These are phyloP conservation scores for Phyllotreta striolata DNA, from an alignment of 2,888 invertebrate species.

Conservation along the genomic window DNA sequence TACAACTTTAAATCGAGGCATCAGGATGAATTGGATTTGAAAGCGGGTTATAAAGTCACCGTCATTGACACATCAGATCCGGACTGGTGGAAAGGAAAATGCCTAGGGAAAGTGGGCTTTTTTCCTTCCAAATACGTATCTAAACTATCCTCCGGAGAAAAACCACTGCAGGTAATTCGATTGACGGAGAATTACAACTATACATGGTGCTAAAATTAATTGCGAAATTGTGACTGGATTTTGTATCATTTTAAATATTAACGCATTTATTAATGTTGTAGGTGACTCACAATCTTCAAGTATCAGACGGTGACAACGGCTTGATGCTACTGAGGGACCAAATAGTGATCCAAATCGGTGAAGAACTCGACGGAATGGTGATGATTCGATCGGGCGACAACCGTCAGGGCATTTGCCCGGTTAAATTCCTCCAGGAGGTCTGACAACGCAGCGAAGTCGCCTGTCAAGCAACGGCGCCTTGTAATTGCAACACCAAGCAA, in stretches of 20 bases:
- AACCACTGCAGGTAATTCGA: slow-evolving; percentile 88
- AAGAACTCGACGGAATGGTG: slow-evolving; percentile 92
- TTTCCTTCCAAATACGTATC: slow-evolving; percentile 96
- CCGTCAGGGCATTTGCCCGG: slow-evolving; percentile 92
- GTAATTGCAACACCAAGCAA: slow-evolving; percentile 42
- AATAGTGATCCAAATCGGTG: slow-evolving; percentile 92
- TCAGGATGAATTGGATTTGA: slow-evolving; percentile 91
- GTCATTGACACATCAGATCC: slow-evolving; percentile 94
- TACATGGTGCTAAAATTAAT: neutral
- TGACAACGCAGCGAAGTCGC: slow-evolving; percentile 70
- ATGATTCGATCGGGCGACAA: slow-evolving; percentile 93
- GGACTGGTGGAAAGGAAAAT: slow-evolving; percentile 98
- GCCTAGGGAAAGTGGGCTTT: slow-evolving; percentile 88
- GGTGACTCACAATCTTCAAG: slow-evolving; percentile 81
- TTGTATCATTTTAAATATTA: neutral
- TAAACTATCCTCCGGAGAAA: slow-evolving; percentile 87
- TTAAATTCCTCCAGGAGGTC: slow-evolving; percentile 94
- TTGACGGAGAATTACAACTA: neutral
- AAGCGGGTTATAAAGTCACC: slow-evolving; percentile 90
- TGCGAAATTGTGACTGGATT: neutral
- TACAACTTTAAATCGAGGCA: slow-evolving; percentile 96
- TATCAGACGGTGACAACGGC: slow-evolving; percentile 84
- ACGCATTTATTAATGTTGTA: slow-evolving; percentile 45
- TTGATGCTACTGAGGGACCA: slow-evolving; percentile 87
- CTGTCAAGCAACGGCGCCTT: slow-evolving; percentile 44